phyloP scores from a whole-genome alignment of 2,888 invertebrate genomes.

The Caenorhabditis afra region DNA sequence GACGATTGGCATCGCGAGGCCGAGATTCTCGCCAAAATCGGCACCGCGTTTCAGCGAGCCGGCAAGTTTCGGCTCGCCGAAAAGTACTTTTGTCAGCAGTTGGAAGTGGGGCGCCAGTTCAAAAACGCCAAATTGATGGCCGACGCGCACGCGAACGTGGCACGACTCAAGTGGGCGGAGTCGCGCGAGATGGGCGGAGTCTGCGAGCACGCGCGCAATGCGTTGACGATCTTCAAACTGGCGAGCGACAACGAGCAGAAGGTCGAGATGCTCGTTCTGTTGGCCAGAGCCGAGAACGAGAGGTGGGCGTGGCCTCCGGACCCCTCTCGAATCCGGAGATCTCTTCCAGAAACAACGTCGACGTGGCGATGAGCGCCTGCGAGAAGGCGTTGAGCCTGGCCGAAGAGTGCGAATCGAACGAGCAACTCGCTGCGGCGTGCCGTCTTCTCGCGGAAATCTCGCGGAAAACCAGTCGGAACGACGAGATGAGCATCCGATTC shows the following conservation, averaged over 20 bases:
- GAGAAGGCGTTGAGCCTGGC: slow-evolving; percentile 59
- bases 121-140: slow-evolving; percentile 56
- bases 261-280: slow-evolving; percentile 56
- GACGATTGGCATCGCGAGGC: slow-evolving; percentile 44
- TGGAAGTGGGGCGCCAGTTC: slow-evolving; percentile 52
- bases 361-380: slow-evolving; percentile 40
- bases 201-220: slow-evolving; percentile 55
- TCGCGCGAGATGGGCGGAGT: not conserved
- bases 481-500: slow-evolving; percentile 43
- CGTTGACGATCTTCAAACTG: slow-evolving; percentile 57
- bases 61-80: slow-evolving; percentile 27
- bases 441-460: slow-evolving; percentile 46
- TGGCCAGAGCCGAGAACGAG: slow-evolving; percentile 52
- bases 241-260: slow-evolving; percentile 49
- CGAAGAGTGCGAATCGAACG: slow-evolving; percentile 50
- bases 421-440: slow-evolving; percentile 17
- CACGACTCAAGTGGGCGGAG: slow-evolving; percentile 20
- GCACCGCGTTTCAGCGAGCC: not conserved
- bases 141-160: slow-evolving; percentile 52
- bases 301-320: too few relatives aligned
- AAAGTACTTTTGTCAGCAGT: slow-evolving; percentile 51
- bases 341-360: slow-evolving; percentile 49
- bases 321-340: too few relatives aligned
- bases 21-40: slow-evolving; percentile 42
- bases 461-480: slow-evolving; percentile 4